These are phyloP conservation scores for Pardalotus punctatus DNA, from an alignment of 2,113 vertebrate genomes.

Conservation along the genomic window DNA sequence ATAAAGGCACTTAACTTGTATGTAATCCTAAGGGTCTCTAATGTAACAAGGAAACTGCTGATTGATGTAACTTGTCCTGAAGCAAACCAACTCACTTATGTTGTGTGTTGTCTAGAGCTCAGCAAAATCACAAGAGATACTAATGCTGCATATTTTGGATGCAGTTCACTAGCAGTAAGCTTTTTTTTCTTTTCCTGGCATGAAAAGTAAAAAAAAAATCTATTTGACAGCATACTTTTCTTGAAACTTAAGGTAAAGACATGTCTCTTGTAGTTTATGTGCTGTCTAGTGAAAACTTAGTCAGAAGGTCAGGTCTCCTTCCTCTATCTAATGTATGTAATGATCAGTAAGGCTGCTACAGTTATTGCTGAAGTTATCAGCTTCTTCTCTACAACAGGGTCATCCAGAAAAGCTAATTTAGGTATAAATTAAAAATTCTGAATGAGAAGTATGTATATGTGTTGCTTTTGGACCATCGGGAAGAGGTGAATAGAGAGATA, in stretches of 20 bases:
- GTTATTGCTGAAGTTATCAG: not conserved
- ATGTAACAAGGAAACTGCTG: not conserved
- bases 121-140: not conserved
- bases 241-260: not conserved
- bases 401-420: not conserved
- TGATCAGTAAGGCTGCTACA: not conserved
- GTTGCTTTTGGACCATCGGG: not conserved
- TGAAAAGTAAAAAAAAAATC: not conserved
- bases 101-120: not conserved
- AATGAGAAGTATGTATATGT: not conserved
- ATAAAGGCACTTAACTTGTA: not conserved
- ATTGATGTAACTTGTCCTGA: not conserved
- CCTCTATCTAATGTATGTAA: not conserved
- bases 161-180: not conserved
- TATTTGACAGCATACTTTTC: not conserved
- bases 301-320: not conserved
- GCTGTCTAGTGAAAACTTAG: not conserved
- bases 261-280: not conserved
- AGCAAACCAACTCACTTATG: not conserved
- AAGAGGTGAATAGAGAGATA: not conserved
- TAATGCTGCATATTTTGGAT: not conserved
- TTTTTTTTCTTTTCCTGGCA: not conserved
- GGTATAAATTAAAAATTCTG: not conserved
- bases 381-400: not conserved
- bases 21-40: not conserved